Base-by-base conservation (phyloP, 2,113 vertebrate genomes). In the Sturnira hondurensis region DNA sequence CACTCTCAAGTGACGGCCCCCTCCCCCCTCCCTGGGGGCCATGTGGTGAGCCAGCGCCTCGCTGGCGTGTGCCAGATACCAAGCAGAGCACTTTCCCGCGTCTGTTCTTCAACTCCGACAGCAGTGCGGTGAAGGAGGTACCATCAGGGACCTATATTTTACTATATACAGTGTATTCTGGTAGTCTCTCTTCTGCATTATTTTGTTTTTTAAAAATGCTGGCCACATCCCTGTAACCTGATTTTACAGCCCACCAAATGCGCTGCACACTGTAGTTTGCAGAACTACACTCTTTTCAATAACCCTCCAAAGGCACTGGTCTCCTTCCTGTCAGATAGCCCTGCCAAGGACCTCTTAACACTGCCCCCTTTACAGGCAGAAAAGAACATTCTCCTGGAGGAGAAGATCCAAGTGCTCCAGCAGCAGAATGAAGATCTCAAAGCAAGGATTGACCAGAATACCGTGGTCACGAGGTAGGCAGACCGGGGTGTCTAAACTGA, bases 401-500 rank as follows among this genome's bases (percentile, higher is more conserved):
- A 99, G 97, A 99, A 98, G 96, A 98, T 99, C 63, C 99, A 99
- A 45, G 98, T 99, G 76, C 98, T 99, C 71, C 99, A 99, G 98
- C 99, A 99, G 97, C 99, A 99, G 98, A 99, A 99, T 0, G 99
- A 99, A 98, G 99, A 99, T 95, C 98, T 99, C 92, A 99, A 98
- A 98, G 99, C 99, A 81, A 98, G 99, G 96, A 99, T 99, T 78
- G 99, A 99, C 97, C 99, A 99, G 96, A 99, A 99, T 94, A 98
- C 99, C 0, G 99, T 98, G 7, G 98, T 99, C 95, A 99, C 99
- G 90, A 99, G 99, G 99, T 99, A 96, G 96, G 97, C 97, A 41
- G 12, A 7, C 47, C 65, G 15, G 15, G 76, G 50, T 4, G 3
- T 22, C 74, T 10, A 8, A 31, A 31, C 50, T 50, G 13, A 19